phyloP scores from a whole-genome alignment of 1,140 invertebrate species.

The Archivesica marissinica region DNA sequence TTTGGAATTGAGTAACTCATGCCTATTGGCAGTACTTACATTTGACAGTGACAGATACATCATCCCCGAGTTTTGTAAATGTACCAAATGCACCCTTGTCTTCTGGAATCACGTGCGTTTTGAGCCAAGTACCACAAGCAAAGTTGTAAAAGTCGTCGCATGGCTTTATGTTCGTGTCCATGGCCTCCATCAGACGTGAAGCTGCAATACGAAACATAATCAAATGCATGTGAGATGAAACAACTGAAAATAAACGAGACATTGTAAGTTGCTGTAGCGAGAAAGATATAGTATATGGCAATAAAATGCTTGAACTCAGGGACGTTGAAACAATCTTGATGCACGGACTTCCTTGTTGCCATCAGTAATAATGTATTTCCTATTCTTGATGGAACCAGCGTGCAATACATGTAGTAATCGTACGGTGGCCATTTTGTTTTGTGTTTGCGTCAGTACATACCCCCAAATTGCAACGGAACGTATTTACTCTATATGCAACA shows the following conservation, averaged over 20 bases:
- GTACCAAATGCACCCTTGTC: constrained; percentile 58
- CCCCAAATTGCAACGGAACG: background rate
- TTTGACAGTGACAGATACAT: constrained; percentile 60
- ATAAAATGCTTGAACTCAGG: too few relatives aligned
- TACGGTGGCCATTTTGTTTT: too few relatives aligned
- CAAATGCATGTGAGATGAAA: background rate
- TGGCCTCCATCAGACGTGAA: constrained; percentile 80
- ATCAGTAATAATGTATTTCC: too few relatives aligned
- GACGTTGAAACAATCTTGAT: too few relatives aligned
- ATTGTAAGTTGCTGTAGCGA: background rate
- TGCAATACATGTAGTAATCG: too few relatives aligned
- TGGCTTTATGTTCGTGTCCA: constrained; percentile 88
- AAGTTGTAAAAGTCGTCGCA: constrained; percentile 98
- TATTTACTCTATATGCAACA: background rate
- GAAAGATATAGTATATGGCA: too few relatives aligned
- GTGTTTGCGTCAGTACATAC: background rate
- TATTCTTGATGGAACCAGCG: too few relatives aligned
- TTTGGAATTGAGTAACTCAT: background rate
- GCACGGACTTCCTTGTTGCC: too few relatives aligned
- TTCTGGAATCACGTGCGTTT: constrained; percentile 62
- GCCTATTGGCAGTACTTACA: constrained; percentile 35
- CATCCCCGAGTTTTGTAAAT: constrained; percentile 66
- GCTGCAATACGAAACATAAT: constrained; percentile 31
- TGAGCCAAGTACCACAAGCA: constrained; percentile 87
- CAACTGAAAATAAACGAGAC: background rate